Conservation (phyloP, 2,888 invertebrate genomes). For the Sympetrum striolatum region DNA sequence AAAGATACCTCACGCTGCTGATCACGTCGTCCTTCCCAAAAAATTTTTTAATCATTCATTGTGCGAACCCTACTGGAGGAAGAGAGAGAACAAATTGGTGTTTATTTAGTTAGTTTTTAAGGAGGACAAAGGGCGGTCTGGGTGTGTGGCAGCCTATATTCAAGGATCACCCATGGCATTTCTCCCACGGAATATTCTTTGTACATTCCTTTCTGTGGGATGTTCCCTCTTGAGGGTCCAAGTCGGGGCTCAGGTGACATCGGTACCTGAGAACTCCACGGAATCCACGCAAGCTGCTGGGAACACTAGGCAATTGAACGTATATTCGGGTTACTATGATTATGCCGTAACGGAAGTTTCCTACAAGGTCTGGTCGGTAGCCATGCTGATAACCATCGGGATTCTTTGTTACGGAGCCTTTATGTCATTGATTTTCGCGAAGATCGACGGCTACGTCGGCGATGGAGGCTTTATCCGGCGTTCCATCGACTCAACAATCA, state of each 20-base stretch:
- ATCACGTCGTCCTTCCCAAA: neutral
- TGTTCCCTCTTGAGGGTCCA: neutral
- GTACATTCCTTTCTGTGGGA: neutral
- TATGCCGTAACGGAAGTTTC: constrained; percentile 88
- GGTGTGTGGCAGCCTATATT: neutral
- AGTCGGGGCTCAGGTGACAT: neutral
- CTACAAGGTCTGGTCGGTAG: constrained; percentile 88
- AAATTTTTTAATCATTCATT: neutral
- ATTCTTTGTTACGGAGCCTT: constrained; percentile 83
- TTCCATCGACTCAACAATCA: constrained; percentile 55
- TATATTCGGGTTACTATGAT: constrained; percentile 70
- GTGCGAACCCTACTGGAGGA: neutral
- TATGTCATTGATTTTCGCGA: constrained; percentile 86
- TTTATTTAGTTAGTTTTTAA: neutral
- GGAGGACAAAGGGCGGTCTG: neutral
- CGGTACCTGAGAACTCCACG: neutral
- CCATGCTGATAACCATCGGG: constrained; percentile 83
- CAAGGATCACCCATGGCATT: neutral
- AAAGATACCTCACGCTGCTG: neutral
- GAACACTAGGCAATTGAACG: neutral
- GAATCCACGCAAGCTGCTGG: neutral
- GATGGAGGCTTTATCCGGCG: constrained; percentile 75
- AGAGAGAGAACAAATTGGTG: neutral
- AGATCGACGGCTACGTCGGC: constrained; percentile 80
- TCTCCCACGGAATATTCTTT: neutral